Conservation (phyloP, 2,888 invertebrate genomes). For the Apantesis nais region DNA sequence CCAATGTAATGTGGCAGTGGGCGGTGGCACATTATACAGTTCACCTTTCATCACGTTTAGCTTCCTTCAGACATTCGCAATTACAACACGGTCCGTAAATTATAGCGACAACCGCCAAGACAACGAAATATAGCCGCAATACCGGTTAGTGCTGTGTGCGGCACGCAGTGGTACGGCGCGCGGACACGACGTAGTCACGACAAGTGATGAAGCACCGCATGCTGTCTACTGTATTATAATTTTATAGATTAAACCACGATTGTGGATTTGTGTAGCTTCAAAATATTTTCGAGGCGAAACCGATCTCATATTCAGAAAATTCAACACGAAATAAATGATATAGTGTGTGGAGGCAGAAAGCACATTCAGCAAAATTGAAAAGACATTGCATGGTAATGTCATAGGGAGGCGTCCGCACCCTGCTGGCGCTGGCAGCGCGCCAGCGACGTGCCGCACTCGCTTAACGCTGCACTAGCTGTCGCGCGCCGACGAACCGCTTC, state of each 20-base stretch:
- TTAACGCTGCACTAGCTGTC: neutral
- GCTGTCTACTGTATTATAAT: neutral
- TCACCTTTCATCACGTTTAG: neutral
- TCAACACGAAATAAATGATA: neutral
- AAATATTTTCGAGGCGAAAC: neutral
- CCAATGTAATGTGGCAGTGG: no score
- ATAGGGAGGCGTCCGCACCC: neutral
- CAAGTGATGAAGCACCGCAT: neutral
- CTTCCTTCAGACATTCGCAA: neutral
- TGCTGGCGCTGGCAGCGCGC: neutral
- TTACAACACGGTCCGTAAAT: neutral
- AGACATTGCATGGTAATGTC: neutral
- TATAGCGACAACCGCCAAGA: neutral
- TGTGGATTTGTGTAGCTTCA: neutral
- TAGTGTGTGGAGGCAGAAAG: neutral
- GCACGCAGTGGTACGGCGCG: neutral
- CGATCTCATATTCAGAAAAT: neutral
- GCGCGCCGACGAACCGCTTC: neutral
- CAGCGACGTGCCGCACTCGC: neutral
- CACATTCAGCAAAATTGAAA: neutral
- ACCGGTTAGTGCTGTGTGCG: neutral
- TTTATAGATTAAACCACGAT: neutral
- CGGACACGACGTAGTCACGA: neutral
- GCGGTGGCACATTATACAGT: no score
- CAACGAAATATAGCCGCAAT: neutral